Conservation (phyloP, 2,113 vertebrate species). For the Pelmatolapia mariae region DNA sequence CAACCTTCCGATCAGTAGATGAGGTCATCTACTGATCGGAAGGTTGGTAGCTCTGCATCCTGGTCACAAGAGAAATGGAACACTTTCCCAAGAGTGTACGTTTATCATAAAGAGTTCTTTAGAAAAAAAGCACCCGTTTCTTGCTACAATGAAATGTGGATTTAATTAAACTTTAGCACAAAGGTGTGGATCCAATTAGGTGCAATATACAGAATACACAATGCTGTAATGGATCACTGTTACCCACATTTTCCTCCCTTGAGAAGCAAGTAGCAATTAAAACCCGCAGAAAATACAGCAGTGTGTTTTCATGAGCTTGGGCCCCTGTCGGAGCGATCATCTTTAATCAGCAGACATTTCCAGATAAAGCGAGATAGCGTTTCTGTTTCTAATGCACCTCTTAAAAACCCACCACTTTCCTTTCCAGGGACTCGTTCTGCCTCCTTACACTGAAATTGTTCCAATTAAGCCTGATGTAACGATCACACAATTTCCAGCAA, state of each 20-base stretch:
- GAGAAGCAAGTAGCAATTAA: constrained; percentile 23
- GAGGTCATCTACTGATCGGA: background rate
- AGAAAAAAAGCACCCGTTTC: background rate
- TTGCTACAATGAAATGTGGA: background rate
- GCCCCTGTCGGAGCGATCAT: background rate
- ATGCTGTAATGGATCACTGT: background rate
- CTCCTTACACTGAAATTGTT: background rate
- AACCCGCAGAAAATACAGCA: background rate
- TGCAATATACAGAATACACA: background rate
- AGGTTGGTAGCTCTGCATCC: background rate
- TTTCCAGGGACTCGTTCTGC: constrained; percentile 1
- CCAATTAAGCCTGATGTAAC: constrained; percentile 50
- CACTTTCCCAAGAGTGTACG: background rate
- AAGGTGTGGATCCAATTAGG: constrained; percentile 19
- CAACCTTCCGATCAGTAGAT: background rate
- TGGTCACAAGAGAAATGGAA: background rate
- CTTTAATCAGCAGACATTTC: constrained; percentile 21
- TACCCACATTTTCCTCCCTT: constrained; percentile 11
- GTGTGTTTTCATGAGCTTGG: background rate
- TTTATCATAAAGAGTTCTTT: background rate
- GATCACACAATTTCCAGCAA: constrained; percentile 34
- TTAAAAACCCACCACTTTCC: background rate
- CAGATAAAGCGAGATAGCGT: constrained; percentile 1
- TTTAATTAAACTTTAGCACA: background rate
- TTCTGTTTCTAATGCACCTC: background rate